Base-by-base conservation (phyloP, 2,888 invertebrate genomes). In the Morpho achilles region DNA sequence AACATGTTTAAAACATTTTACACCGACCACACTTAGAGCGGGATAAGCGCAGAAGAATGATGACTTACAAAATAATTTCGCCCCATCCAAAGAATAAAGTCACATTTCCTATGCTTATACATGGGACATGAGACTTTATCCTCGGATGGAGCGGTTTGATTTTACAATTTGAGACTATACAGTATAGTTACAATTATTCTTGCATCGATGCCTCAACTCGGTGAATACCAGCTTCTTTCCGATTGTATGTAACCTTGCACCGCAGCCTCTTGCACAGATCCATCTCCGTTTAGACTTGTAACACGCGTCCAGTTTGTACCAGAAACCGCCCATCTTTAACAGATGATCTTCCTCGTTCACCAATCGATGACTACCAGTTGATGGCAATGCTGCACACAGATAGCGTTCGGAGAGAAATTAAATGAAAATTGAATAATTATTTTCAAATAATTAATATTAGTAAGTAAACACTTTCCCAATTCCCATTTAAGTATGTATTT, bases 251-350 rank as follows among this genome's bases (percentile, higher is more conserved):
- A 91, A 74, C 22, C 90, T 70, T 2, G 89, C 91, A 1, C 80
- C 79, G 68, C 91, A 91, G 59, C 79, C 85, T 22, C 81, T 75
- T 0, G 90, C 88, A 71, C 91, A 91, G 10, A 75, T 65, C 91
- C 91, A 91, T 4, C 91, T 76, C 55, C 89, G 72, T 68, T 85
- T 87, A 58, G 67, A 69, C 54, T 72, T 69, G 71, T 84, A 85
- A 65, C 80, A 74, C 3, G 71, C 79, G 53, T 89, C 88, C 70
- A 89, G 68, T 53, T 72, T 75, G 74, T 89, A 89, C 88, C 85
- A 87, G 68, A 76, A 76, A 2, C 79, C 80, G 41, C 82, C 80
- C 69, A 86, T 80, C 73, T 82, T 84, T 66, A 90, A 67, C 66
- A 86, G 66, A 60, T 69, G 74, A 54, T 65, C 74, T 45, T 62